phyloP scores from a whole-genome alignment of 2,888 invertebrate species.

The Drosophila macrospina region DNA sequence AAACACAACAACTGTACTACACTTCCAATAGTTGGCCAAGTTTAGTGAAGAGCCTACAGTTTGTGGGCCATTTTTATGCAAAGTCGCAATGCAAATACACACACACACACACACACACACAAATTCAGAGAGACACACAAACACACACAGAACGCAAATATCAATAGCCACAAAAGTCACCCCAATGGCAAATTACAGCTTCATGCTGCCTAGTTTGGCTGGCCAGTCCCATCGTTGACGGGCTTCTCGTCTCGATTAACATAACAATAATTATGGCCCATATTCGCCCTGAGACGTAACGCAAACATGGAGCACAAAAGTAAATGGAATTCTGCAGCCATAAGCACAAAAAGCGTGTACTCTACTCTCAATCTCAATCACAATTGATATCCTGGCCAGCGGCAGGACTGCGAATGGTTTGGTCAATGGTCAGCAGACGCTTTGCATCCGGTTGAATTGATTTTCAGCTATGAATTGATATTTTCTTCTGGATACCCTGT shows the following conservation, averaged over 20 bases:
- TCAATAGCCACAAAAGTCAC: slow-evolving; percentile 62
- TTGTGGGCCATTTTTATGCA: slow-evolving; percentile 70
- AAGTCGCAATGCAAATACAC: slow-evolving; percentile 64
- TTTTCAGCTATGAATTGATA: slow-evolving; percentile 49
- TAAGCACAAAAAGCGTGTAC: slow-evolving; percentile 70
- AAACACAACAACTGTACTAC: slow-evolving; percentile 42
- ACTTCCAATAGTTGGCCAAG: slow-evolving; percentile 19
- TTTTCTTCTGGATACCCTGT: background rate
- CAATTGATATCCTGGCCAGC: slow-evolving; percentile 73
- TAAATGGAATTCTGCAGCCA: slow-evolving; percentile 69
- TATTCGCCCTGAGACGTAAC: slow-evolving; percentile 65
- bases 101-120: too few species aligned
- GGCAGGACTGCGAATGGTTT: background rate
- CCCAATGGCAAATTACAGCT: slow-evolving; percentile 40
- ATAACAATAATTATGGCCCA: slow-evolving; percentile 78
- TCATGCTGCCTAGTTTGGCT: slow-evolving; percentile 9
- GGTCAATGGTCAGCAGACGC: slow-evolving; percentile 61
- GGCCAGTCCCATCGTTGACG: slow-evolving; percentile 2
- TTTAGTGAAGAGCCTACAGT: slow-evolving; percentile 32
- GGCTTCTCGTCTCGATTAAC: slow-evolving; percentile 58
- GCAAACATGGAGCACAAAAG: slow-evolving; percentile 58
- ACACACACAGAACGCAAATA: slow-evolving; percentile 60
- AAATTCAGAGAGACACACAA: too few species aligned
- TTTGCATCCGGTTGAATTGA: slow-evolving; percentile 79
- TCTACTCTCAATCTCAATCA: too few species aligned